Evolutionary conservation across 1,140 invertebrate genomes (phyloP).

Genomic region (Dendrolimus punctatus): DNA sequence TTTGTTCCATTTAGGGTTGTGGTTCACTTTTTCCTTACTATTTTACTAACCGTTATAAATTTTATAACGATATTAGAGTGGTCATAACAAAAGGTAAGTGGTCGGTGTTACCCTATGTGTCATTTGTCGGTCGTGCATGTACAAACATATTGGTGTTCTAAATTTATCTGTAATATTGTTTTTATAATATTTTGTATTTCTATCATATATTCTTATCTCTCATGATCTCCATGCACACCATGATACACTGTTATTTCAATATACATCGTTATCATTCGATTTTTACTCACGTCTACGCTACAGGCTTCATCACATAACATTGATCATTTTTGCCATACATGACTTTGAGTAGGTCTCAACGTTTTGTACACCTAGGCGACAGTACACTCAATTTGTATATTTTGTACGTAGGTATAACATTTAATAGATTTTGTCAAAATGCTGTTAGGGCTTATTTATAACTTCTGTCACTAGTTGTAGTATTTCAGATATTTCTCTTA

Average conservation of each 20-base stretch:
- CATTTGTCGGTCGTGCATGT: constrained; percentile 57
- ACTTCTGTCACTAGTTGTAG: constrained; percentile 52
- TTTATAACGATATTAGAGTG: constrained; percentile 33
- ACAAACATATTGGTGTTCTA: constrained; percentile 33
- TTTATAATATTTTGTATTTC: constrained; percentile 37
- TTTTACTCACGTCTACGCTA: constrained; percentile 16
- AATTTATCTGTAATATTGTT: constrained; percentile 31
- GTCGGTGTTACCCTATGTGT: constrained; percentile 50
- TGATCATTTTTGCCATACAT: constrained; percentile 20
- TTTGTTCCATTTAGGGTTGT: constrained; percentile 39
- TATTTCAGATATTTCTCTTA: constrained; percentile 37
- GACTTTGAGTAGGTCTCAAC: constrained; percentile 24
- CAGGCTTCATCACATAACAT: constrained; percentile 34
- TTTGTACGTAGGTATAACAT: constrained; percentile 22
- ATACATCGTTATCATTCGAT: constrained; percentile 22
- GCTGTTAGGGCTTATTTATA: constrained; percentile 45
- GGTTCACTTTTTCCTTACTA: constrained; percentile 37
- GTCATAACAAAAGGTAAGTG: constrained; percentile 50
- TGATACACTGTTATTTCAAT: constrained; percentile 39
- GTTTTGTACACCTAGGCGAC: constrained; percentile 17
- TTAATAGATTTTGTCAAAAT: constrained; percentile 16
- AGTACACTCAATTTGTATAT: constrained; percentile 29
- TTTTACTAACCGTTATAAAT: constrained; percentile 31
- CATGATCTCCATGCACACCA: constrained; percentile 60
- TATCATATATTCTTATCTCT: constrained; percentile 44